Percentiles rank a stretch among this genome's conserved stretches.
Evolutionary conservation across 2,113 vertebrate genomes (phyloP).

Genomic region (Marcusenius ussheri): DNA sequence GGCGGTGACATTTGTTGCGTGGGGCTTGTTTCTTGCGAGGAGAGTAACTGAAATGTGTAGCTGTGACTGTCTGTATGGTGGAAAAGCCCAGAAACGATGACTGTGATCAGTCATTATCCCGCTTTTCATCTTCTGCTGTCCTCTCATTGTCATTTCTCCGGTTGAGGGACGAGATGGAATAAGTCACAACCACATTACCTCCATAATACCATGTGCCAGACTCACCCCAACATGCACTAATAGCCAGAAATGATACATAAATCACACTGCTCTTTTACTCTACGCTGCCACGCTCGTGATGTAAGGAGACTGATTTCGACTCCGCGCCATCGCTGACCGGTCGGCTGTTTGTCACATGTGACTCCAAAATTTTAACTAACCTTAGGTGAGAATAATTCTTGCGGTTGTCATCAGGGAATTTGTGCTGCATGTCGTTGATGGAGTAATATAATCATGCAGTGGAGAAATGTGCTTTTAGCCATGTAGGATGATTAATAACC

Average conservation of each 20-base stretch:
- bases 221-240: background rate
- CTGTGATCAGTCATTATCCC: slow-evolving; percentile 21
- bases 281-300: background rate
- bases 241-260: background rate
- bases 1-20: background rate
- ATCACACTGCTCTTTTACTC: background rate
- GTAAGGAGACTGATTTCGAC: background rate
- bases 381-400: background rate
- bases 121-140: slow-evolving; percentile 20
- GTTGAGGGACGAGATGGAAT: background rate
- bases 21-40: background rate
- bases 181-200: slow-evolving; percentile 19
- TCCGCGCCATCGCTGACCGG: background rate
- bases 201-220: slow-evolving; percentile 16
- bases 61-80: background rate
- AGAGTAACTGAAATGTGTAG: background rate
- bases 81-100: slow-evolving; percentile 15
- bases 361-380: background rate
- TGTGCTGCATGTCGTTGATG: background rate
- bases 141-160: slow-evolving; percentile 11
- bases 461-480: background rate
- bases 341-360: background rate
- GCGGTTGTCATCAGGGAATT: background rate
- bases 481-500: background rate
- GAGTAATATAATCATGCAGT: background rate